Base-by-base conservation (phyloP, 2,113 vertebrate genomes). In the Salvelinus namaycush region DNA sequence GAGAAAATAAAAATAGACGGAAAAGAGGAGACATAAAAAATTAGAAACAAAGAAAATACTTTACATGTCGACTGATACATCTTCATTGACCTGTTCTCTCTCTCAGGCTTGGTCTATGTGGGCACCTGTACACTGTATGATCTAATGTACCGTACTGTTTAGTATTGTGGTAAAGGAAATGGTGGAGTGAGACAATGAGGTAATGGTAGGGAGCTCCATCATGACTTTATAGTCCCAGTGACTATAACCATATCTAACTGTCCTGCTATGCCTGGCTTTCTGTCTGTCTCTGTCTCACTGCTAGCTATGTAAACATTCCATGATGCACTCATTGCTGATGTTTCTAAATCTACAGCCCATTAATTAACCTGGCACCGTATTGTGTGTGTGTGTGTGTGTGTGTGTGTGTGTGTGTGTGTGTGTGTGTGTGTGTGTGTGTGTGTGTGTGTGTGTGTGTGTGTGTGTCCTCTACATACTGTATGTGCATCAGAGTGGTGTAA, bases 401-500 rank as follows among this genome's bases (percentile, higher is more conserved):
- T 39, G 67, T 68, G 67, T 39, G 67, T 68, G 66, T 39, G 31
- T 68, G 66, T 34, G 66, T 68, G 66, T 34, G 66, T 68, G 66
- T 34, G 66, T 68, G 66, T 34, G 66, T 68, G 66, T 34, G 66
- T 68, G 66, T 34, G 66, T 68, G 66, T 34, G 66, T 68, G 66
- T 34, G 66, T 68, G 66, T 34, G 66, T 68, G 66, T 34, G 66
- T 68, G 66, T 34, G 66, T 68, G 27, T 27, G 67, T 20, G 66
- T 31, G 66, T 39, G 66, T 68, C 6, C 6, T 44, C 9, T 39
- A 11, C 54, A 39, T 18, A 39, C 34, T 34, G n/a, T 24, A 69
- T 69, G 34, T 69, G 72, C 54, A 39, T 31, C 20, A 81, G 76
- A 80, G 72, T 62, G 67, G 51, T 73, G 18, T 75, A 34, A 78